Evolutionary conservation across 2,888 invertebrate species (phyloP).

Genomic region (Xanthorhoe designata): DNA sequence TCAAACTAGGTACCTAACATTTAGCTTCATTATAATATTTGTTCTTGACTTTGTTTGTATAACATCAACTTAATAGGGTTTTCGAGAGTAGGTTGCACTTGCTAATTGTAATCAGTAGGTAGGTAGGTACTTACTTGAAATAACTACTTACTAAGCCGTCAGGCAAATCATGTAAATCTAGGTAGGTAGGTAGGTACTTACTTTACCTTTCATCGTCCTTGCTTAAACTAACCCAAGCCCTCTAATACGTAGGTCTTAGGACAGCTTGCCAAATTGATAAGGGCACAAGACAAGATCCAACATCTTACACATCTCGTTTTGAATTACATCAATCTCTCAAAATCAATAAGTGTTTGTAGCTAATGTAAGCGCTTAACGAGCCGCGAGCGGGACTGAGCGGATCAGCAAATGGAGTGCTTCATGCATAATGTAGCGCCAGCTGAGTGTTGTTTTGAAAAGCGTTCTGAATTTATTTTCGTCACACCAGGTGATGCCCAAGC

Average conservation of each 20-base stretch:
- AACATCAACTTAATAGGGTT: no score
- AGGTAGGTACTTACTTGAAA: no score
- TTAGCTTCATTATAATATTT: no score
- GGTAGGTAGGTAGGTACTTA: background rate
- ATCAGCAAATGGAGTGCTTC: constrained; percentile 85
- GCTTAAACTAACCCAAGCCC: background rate
- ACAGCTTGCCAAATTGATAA: constrained; percentile 1
- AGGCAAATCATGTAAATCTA: background rate
- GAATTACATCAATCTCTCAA: constrained; percentile 78
- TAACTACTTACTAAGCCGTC: no score
- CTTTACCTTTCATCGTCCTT: background rate
- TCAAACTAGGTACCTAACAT: no score
- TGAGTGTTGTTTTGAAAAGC: constrained; percentile 85
- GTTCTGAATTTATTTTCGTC: constrained; percentile 84
- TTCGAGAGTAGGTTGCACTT: no score
- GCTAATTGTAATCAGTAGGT: background rate
- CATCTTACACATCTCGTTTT: constrained; percentile 43
- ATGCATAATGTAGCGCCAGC: constrained; percentile 83
- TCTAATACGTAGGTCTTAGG: no score
- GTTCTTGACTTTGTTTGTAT: no score
- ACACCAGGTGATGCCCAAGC: constrained; percentile 80
- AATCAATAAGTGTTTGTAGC: constrained; percentile 84
- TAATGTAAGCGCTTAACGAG: constrained; percentile 85
- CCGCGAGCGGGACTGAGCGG: constrained; percentile 83
- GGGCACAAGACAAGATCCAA: constrained; percentile 2